Evolutionary conservation across 2,113 vertebrate species (phyloP), one percentile per base, ranked within the genome.

Genomic region (Amblyopsis rosae): DNA sequence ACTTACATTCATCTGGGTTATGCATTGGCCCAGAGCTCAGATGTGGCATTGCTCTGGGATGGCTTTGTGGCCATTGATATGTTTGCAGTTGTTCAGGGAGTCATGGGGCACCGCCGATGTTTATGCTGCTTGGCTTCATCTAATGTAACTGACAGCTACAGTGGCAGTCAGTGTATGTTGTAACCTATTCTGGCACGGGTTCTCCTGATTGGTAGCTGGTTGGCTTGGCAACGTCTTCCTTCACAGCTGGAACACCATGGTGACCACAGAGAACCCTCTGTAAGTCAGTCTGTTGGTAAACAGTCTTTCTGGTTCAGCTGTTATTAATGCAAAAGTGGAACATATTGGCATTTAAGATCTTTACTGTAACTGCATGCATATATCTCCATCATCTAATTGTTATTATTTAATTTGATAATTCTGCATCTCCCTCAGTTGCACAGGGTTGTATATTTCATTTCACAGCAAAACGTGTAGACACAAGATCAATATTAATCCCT

Each of bases 1-100:
- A 83, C 88, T 90, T 86, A 87, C 88, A 92, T 92, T 91, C 87
- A 91, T 92, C 91, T 89, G 73, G 77, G 86, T 89, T 91, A 87
- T 86, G 88, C 90, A 90, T 90, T 12, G 86, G 76, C 62, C 78
- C 70, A 61, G 83, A 84, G 81, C 85, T 66, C 80, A 80, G 75
- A 87, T 76, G 84, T 89, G 90, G 88, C 87, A 88, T 85, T 3
- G 76, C 80, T 75, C 60, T 83, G 11, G 82, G 79, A 67, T 69
- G 77, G 69, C 72, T 82, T 65, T 63, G 73, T 57, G 6, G 11
- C 57, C 3, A 8, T n/a, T 17, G 66, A 46, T 7, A 57, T 2
- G 61, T 73, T 33, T 64, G 58, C 53, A 82, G 86, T 85, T 81
- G 82, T 46, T 16, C n/a, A 47, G 17, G 3, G 65, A 79, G 86